Conservation (phyloP, 1,140 invertebrate species). For the Drosophila nigrodunni region DNA sequence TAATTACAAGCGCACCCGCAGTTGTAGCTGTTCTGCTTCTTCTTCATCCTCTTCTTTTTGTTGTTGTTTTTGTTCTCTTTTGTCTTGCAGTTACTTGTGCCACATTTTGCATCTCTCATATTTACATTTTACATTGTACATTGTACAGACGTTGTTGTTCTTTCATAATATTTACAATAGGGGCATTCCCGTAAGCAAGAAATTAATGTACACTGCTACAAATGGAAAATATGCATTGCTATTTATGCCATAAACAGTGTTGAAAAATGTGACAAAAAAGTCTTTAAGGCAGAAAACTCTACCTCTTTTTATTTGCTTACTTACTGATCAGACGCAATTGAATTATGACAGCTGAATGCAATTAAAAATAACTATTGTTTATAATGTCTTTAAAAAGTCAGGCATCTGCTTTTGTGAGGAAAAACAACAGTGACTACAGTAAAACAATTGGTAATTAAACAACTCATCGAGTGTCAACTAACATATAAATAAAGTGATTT, state of each 20-base stretch:
- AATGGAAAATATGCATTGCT: no score
- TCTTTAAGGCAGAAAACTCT: no score
- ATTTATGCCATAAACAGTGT: no score
- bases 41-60: neutral
- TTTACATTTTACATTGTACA: slow-evolving; percentile 50
- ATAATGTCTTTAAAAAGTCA: slow-evolving; percentile 1
- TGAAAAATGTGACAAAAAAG: no score
- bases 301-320: no score
- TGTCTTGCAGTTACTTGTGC: slow-evolving; percentile 73
- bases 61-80: slow-evolving; percentile 35
- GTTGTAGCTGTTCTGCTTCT: slow-evolving; percentile 22
- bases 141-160: slow-evolving; percentile 28
- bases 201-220: neutral
- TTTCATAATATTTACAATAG: slow-evolving; percentile 35
- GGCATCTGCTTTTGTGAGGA: neutral
- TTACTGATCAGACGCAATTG: no score
- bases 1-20: slow-evolving; percentile 64
- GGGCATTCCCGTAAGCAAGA: slow-evolving; percentile 19
- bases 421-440: neutral
- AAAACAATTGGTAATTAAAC: neutral
- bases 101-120: slow-evolving; percentile 71
- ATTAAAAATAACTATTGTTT: slow-evolving; percentile 11
- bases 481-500: neutral
- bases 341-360: slow-evolving; percentile 6
- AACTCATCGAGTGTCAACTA: neutral